Evolutionary conservation across 2,888 invertebrate species (phyloP).

Genomic region (Cheilosia variabilis): DNA sequence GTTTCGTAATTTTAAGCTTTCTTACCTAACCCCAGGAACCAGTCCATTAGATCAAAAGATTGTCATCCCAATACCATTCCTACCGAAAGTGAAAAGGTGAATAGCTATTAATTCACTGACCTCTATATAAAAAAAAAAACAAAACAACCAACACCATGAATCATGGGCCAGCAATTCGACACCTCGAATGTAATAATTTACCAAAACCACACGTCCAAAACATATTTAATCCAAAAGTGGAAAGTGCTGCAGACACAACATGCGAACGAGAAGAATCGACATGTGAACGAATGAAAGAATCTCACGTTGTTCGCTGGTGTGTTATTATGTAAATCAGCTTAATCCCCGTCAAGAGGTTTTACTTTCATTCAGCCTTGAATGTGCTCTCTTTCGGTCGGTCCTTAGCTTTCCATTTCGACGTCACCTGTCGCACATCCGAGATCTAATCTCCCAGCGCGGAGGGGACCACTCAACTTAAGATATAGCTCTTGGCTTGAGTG

Average conservation of each 20-base stretch:
- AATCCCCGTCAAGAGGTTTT: slow-evolving; percentile 16
- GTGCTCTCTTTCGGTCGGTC: slow-evolving; percentile 12
- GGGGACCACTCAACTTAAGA: slow-evolving; percentile 18
- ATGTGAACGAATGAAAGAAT: slow-evolving; percentile 31
- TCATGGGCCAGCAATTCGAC: slow-evolving; percentile 13
- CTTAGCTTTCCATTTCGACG: slow-evolving; percentile 65
- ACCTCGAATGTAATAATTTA: slow-evolving; percentile 14
- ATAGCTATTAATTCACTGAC: slow-evolving; percentile 16
- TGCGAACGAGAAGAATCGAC: slow-evolving; percentile 38
- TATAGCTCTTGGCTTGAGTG: slow-evolving; percentile 24
- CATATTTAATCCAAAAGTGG: slow-evolving; percentile 30
- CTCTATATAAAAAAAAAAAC: slow-evolving; percentile 6
- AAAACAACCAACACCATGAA: background rate
- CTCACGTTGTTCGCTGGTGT: slow-evolving; percentile 15
- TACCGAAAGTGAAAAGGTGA: background rate
- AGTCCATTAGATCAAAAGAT: background rate
- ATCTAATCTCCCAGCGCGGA: slow-evolving; percentile 7
- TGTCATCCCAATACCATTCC: background rate
- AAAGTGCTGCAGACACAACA: slow-evolving; percentile 38
- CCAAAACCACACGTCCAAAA: slow-evolving; percentile 8
- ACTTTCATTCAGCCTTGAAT: slow-evolving; percentile 73
- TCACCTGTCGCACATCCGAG: slow-evolving; percentile 55
- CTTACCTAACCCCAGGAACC: background rate
- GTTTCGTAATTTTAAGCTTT: background rate
- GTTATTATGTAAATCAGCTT: slow-evolving; percentile 50